These are phyloP conservation scores for Ophiothrix spiculata DNA, from an alignment of 35 echinoderm and acorn worm species.

Conservation along the genomic window DNA sequence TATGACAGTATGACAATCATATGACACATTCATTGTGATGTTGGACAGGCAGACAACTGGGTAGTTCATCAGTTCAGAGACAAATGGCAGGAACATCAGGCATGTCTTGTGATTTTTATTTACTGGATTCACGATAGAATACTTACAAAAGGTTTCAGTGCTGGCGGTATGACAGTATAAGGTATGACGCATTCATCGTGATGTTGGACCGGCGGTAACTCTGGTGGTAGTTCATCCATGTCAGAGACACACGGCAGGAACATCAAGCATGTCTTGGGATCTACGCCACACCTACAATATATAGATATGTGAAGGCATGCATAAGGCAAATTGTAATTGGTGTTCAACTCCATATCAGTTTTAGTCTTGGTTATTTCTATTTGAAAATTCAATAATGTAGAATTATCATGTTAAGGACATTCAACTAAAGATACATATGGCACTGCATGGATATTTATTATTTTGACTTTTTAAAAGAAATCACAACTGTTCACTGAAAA, in stretches of 20 bases:
- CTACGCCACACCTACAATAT: conserved; percentile 39
- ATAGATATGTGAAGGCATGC: background rate
- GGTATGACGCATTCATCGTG: conserved; percentile 10
- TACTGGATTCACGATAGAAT: too few species aligned
- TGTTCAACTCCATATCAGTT: background rate
- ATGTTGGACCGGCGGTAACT: conserved; percentile 17
- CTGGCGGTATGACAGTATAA: conserved; percentile 24
- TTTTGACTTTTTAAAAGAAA: background rate
- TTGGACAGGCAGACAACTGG: too few species aligned
- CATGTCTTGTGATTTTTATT: too few species aligned
- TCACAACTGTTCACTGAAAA: background rate
- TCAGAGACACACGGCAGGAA: conserved; percentile 37
- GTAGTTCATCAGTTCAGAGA: too few species aligned
- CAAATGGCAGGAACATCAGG: too few species aligned
- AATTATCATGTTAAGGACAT: too few species aligned
- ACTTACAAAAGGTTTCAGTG: conserved; percentile 55
- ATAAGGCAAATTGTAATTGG: background rate
- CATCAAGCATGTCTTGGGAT: conserved; percentile 29
- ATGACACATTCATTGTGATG: too few species aligned
- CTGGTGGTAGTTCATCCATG: conserved; percentile 9
- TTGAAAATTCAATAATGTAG: background rate
- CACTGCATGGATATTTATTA: background rate
- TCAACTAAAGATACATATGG: background rate
- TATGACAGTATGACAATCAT: too few species aligned
- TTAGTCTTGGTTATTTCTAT: background rate